phyloP scores from a whole-genome alignment of 2,888 invertebrate genomes.

The Caradrina clavipalpis region DNA sequence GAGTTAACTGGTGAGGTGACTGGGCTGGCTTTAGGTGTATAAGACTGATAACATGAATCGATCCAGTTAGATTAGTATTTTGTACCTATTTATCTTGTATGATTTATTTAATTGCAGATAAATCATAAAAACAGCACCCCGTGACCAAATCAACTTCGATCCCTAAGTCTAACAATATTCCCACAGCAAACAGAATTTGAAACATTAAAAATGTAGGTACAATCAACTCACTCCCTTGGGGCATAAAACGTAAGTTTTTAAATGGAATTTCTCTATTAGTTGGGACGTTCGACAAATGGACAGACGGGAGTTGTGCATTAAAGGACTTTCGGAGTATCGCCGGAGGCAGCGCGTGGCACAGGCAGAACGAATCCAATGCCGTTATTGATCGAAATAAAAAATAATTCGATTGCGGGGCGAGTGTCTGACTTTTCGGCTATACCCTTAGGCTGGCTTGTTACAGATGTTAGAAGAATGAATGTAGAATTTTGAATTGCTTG shows the following conservation, averaged over 20 bases:
- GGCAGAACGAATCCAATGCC: conserved; percentile 70
- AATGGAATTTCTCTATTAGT: conserved; percentile 82
- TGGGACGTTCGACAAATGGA: conserved; percentile 79
- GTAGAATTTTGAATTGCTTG: conserved; percentile 37
- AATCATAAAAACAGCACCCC: neutral
- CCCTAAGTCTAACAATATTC: conserved; percentile 39
- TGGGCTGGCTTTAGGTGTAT: no score
- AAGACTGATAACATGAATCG: no score
- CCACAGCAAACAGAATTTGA: conserved; percentile 48
- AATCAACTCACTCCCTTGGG: conserved; percentile 63
- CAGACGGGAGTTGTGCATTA: conserved; percentile 79
- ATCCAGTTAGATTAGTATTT: neutral
- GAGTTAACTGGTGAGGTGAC: no score
- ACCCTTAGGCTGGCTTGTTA: conserved; percentile 62
- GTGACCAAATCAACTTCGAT: conserved; percentile 26
- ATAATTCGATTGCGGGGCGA: conserved; percentile 67
- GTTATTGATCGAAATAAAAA: conserved; percentile 67
- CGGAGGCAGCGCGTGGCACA: conserved; percentile 73
- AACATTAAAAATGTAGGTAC: conserved; percentile 65
- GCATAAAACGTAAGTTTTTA: conserved; percentile 71
- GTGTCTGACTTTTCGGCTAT: conserved; percentile 65
- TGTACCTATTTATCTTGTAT: no score
- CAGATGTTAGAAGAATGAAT: conserved; percentile 51
- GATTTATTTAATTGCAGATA: neutral
- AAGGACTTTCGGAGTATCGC: conserved; percentile 74